Conservation (phyloP, 2,797 vertebrate species). For the Helostoma temminkii region DNA sequence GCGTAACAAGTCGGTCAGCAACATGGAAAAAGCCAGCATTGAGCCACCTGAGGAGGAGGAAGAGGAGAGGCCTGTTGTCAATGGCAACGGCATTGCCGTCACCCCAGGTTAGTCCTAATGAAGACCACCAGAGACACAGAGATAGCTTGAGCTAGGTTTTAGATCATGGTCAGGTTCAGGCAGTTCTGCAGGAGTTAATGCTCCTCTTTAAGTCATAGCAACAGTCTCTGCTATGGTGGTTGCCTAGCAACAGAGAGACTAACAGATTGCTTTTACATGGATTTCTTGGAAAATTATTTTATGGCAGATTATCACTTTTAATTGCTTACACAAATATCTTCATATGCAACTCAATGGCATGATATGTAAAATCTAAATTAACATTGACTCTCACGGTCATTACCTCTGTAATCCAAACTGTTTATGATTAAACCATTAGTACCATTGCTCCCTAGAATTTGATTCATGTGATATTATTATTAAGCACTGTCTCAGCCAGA, state of each 20-base stretch:
- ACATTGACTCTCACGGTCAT: slow-evolving; percentile 8
- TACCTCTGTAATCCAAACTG: slow-evolving; percentile 24
- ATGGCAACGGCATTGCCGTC: slow-evolving; percentile 91
- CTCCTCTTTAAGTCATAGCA: slow-evolving; percentile 44
- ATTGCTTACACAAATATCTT: slow-evolving; percentile 50
- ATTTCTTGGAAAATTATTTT: slow-evolving; percentile 43
- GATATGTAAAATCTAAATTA: slow-evolving; percentile 23
- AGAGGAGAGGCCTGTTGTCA: slow-evolving; percentile 94
- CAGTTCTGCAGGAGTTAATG: slow-evolving; percentile 17
- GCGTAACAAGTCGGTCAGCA: slow-evolving; percentile 98
- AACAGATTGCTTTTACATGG: slow-evolving; percentile 45
- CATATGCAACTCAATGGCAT: slow-evolving; percentile 17
- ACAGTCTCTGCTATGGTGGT: slow-evolving; percentile 37
- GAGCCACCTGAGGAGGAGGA: slow-evolving; percentile 97
- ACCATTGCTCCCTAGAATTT: slow-evolving; percentile 7
- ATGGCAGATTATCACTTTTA: slow-evolving; percentile 49
- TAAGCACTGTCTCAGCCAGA: slow-evolving; percentile 12
- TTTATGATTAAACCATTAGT: slow-evolving; percentile 38
- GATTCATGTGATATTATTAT: slow-evolving; percentile 48
- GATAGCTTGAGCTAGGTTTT: slow-evolving; percentile 15
- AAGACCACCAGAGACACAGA: slow-evolving; percentile 19
- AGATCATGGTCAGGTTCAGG: slow-evolving; percentile 30
- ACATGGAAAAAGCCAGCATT: slow-evolving; percentile 97
- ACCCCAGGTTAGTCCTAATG: slow-evolving; percentile 90
- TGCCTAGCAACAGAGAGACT: slow-evolving; percentile 68